phyloP scores from a whole-genome alignment of 2,113 vertebrate genomes.

The Silurus meridionalis region DNA sequence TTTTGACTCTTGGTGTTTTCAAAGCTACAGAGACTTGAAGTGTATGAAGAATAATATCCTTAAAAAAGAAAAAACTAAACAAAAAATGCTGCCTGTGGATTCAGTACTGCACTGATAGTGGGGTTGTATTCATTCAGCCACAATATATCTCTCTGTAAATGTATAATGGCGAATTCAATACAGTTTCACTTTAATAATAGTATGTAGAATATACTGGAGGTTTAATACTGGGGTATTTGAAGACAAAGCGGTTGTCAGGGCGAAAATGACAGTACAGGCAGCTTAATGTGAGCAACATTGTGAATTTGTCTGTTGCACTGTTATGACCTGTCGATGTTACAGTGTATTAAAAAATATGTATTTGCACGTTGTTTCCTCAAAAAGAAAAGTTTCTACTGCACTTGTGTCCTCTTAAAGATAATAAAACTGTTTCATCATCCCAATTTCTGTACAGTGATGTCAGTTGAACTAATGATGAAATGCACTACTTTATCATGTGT shows the following conservation, averaged over 20 bases:
- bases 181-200: neutral
- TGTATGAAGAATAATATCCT: slow-evolving; percentile 14
- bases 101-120: slow-evolving; percentile 22
- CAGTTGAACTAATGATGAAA: slow-evolving; percentile 34
- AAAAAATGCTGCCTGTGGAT: neutral
- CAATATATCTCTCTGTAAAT: neutral
- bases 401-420: slow-evolving; percentile 25
- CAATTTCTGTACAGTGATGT: slow-evolving; percentile 46
- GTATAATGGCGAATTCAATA: slow-evolving; percentile 2
- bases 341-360: slow-evolving; percentile 37
- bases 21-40: slow-evolving; percentile 45
- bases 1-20: neutral
- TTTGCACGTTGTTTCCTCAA: slow-evolving; percentile 44
- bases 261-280: slow-evolving; percentile 36
- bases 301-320: slow-evolving; percentile 53
- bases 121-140: slow-evolving; percentile 23
- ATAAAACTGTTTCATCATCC: slow-evolving; percentile 25
- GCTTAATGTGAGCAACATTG: slow-evolving; percentile 45
- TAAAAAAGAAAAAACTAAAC: neutral
- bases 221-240: neutral
- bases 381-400: slow-evolving; percentile 26
- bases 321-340: slow-evolving; percentile 46
- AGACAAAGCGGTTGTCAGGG: slow-evolving; percentile 4
- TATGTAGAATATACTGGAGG: slow-evolving; percentile 5
- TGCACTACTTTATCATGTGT: slow-evolving; percentile 41